Base-by-base conservation (phyloP, 2,113 vertebrate species). In the Serilophus lunatus region DNA sequence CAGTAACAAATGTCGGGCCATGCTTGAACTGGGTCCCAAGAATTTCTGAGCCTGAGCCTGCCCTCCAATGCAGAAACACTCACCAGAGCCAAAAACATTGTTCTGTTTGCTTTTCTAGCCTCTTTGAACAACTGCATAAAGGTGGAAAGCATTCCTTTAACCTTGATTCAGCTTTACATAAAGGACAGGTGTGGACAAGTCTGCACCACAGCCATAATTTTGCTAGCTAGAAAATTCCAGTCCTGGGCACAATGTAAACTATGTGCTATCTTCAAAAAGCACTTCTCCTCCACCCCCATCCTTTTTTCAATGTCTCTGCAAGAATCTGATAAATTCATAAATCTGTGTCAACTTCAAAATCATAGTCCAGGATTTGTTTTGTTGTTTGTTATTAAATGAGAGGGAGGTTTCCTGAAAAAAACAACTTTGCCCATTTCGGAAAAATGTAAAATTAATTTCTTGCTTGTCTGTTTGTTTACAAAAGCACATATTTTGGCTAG, bases 81-180 rank as follows among this genome's bases (percentile, higher is more conserved):
- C 57, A 90, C 36, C 8, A 22, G 93, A 93, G 86, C 96, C 80
- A 90, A 89, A 92, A 74, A 71, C 92, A 44, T 53, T 64, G 45
- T 66, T 95, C 80, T 70, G 79, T 93, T 95, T 80, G 61, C 71
- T 93, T 94, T 83, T 54, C 29, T 68, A 95, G 81, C 22, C 77
- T 88, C 83, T 89, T 75, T 88, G 81, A 69, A 69, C 13, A 11
- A 56, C 68, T 31, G 28, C 65, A 84, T 35, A 60, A 94, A 81
- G 82, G 88, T 94, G 65, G 86, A 96, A 95, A 97, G 90, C 93
- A 96, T 95, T 97, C 90, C 92, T 91, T 92, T 92, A 74, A 83
- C 90, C 86, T 96, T 91, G 84, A 93, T 94, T 54, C 79, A 51
- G 87, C 94, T 86, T 88, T 70, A 45, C 70, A 42, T 49, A 86